Evolutionary conservation across 2,113 vertebrate genomes (phyloP).

Genomic region (Grammomys surdaster): DNA sequence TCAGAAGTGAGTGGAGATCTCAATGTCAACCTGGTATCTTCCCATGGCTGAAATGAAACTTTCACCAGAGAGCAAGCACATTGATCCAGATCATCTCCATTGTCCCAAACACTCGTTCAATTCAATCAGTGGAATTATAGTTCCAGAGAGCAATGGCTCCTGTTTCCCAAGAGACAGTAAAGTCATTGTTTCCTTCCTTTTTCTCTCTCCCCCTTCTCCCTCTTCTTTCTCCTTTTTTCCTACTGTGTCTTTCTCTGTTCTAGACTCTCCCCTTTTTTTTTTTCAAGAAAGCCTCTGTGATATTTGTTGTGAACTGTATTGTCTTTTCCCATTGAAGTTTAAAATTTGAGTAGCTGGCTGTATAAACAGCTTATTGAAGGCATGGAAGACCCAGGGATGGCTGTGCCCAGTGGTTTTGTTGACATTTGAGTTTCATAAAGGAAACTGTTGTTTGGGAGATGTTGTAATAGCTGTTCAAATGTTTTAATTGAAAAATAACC

Average conservation of each 20-base stretch:
- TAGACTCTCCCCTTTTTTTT: not conserved
- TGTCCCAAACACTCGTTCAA: constrained; percentile 76
- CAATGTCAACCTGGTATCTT: accelerated
- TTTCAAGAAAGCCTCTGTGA: not conserved
- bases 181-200: not conserved
- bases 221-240: not conserved
- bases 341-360: not conserved
- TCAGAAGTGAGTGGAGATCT: constrained; percentile 6
- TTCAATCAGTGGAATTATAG: constrained; percentile 75
- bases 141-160: constrained; percentile 78
- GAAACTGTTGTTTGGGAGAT: not conserved
- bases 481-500: constrained; percentile 69
- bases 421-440: constrained; percentile 69
- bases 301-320: not conserved
- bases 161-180: constrained; percentile 72
- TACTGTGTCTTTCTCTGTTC: too few species aligned
- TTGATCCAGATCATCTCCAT: constrained; percentile 83
- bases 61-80: constrained; percentile 72
- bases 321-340: not conserved
- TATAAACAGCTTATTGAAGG: not conserved
- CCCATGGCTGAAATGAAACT: constrained; percentile 8
- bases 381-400: not conserved
- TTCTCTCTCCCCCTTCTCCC: not conserved
- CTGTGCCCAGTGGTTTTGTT: not conserved
- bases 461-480: constrained; percentile 31